phyloP scores from a whole-genome alignment of 2,888 invertebrate genomes.

The Euclidia mi region DNA sequence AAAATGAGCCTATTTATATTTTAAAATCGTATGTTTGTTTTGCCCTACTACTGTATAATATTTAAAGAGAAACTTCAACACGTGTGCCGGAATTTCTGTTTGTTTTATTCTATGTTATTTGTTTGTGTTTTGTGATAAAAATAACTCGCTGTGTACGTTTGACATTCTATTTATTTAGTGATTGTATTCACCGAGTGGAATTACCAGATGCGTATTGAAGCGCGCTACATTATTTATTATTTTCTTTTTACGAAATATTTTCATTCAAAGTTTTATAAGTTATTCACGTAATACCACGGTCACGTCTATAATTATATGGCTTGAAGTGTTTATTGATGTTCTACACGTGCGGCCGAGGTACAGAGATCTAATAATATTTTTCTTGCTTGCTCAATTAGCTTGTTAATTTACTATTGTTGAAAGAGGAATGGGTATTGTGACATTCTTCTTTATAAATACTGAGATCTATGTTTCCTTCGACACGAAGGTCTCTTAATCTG shows the following conservation, averaged over 20 bases:
- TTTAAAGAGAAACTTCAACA: constrained; percentile 1
- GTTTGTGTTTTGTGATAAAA: background rate
- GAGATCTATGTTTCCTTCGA: too few relatives aligned
- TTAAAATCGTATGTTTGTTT: background rate
- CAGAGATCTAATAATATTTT: too few relatives aligned
- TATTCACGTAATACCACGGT: too few relatives aligned
- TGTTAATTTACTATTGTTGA: too few relatives aligned
- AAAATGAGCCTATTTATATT: background rate
- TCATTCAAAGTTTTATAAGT: too few relatives aligned
- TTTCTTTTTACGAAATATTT: too few relatives aligned
- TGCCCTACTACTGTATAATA: background rate
- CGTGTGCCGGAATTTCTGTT: background rate
- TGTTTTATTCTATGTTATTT: constrained; percentile 4
- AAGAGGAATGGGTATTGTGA: too few relatives aligned
- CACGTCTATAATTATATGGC: constrained; percentile 22
- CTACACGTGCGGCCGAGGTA: constrained; percentile 5
- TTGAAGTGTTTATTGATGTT: constrained; percentile 26
- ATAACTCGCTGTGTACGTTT: background rate
- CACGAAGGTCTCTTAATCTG: too few relatives aligned
- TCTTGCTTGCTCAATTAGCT: too few relatives aligned
- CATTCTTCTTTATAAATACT: too few relatives aligned
- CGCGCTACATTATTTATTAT: too few relatives aligned
- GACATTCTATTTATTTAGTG: background rate
- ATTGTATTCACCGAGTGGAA: background rate
- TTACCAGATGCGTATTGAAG: too few relatives aligned